These are phyloP conservation scores for Neoarius graeffei DNA, from an alignment of 2,113 vertebrate genomes.

Conservation along the genomic window DNA sequence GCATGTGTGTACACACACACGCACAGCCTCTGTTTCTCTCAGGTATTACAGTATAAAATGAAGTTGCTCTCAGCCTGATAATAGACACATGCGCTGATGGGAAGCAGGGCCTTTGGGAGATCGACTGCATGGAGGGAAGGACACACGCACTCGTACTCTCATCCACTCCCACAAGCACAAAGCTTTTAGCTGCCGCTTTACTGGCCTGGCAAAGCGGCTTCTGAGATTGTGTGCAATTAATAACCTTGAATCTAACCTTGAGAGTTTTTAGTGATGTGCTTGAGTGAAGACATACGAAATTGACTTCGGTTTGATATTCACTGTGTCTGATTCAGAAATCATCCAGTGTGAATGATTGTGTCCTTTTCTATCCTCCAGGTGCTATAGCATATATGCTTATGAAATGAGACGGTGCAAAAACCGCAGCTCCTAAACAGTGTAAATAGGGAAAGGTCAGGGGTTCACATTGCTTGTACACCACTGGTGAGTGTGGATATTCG, in stretches of 20 bases:
- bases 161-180: constrained; percentile 6
- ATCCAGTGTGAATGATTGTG: background rate
- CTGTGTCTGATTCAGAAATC: background rate
- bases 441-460: constrained; percentile 42
- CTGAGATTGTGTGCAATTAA: background rate
- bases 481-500: background rate
- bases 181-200: constrained; percentile 48
- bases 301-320: background rate
- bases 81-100: constrained; percentile 64
- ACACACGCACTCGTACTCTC: constrained; percentile 50
- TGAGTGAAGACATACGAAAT: constrained; percentile 12
- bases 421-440: constrained; percentile 7
- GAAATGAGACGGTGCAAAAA: background rate
- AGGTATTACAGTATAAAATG: constrained; percentile 62
- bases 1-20: background rate
- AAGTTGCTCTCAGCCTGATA: constrained; percentile 64
- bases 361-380: constrained; percentile 2
- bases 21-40: constrained; percentile 51
- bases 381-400: background rate
- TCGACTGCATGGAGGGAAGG: constrained; percentile 56
- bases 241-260: constrained; percentile 38
- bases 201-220: background rate
- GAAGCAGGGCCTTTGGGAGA: constrained; percentile 60
- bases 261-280: constrained; percentile 8
- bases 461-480: constrained; percentile 1